Evolutionary conservation across 2,113 vertebrate species (phyloP), one percentile per base, ranked within the genome.

Genomic region (Cyprinodon variegatus): DNA sequence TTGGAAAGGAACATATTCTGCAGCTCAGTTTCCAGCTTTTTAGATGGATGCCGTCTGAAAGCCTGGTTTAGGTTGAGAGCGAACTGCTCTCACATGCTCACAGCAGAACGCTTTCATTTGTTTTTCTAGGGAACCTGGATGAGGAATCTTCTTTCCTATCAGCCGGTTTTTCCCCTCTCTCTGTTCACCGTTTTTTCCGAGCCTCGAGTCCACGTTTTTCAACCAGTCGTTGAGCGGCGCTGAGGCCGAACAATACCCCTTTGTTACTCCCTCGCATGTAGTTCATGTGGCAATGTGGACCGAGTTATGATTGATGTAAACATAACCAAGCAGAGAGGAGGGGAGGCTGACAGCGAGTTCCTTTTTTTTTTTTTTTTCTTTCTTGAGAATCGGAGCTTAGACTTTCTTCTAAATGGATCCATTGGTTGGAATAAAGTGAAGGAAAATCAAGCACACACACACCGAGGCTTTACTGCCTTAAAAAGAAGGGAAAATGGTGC

Each of bases 61-160:
- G 9, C 41, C 41, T 41, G 4, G 9, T 57, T 57, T 9, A 7
- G 50, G 76, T 62, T 7, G 61, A 81, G 73, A 78, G 50, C 14
- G 76, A 76, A 81, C 15, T 65, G 4, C 40, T 70, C 53, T 63
- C 78, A 15, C 61, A 69, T 70, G 68, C 72, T 65, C 82, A n/a
- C 17, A 37, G 72, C 39, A 45, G 70, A 74, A 53, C 69, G 1
- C 60, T 43, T 76, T 62, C 12, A 86, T 91, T 89, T 89, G 86
- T 88, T 91, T 91, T 72, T 84, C 82, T 85, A 78, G 81, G 79
- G 86, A 86, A 82, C 70, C 79, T 90, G 78, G 89, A 88, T 1
- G 63, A 78, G 3, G 72, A 84, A 74, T 85, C 82, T 61, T 70
- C 71, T 90, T 86, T 89, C 83, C 86, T 90, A 92, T 93, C 88